Percentiles rank a stretch among this genome's conserved stretches.
Conservation (phyloP, 37 sponge, comb jelly and placozoan genomes). For the Halisarca cf. caerulea region DNA sequence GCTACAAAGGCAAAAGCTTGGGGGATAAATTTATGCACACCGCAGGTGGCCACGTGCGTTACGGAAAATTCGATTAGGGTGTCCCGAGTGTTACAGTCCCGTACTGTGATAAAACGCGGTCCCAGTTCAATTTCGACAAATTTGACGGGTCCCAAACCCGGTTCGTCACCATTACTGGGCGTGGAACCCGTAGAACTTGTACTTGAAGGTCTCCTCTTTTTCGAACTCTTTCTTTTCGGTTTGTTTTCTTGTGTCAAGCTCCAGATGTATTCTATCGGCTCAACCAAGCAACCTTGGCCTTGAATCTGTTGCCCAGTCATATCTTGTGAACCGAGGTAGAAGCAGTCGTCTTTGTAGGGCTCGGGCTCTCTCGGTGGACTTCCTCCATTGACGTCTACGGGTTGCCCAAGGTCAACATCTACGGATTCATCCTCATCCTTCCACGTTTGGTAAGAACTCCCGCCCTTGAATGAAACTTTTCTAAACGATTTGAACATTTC, state of each 20-base stretch:
- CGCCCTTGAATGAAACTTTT: neutral
- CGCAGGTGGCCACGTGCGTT: slow-evolving; percentile 56
- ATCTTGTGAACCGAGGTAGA: slow-evolving; percentile 73
- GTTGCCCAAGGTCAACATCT: neutral
- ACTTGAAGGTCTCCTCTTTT: neutral
- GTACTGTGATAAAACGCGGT: slow-evolving; percentile 29
- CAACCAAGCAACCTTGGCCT: slow-evolving; percentile 67
- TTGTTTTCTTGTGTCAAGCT: slow-evolving; percentile 39
- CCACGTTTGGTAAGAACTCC: slow-evolving; percentile 17
- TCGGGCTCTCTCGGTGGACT: neutral
- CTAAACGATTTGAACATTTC: slow-evolving; percentile 15
- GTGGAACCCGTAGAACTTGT: neutral
- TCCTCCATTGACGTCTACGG: neutral
- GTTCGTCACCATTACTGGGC: neutral
- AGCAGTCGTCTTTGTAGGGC: slow-evolving; percentile 43
- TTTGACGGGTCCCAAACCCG: neutral
- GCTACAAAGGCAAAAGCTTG: slow-evolving; percentile 68
- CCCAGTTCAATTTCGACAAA: slow-evolving; percentile 54
- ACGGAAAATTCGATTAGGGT: slow-evolving; percentile 32
- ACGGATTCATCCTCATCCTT: neutral
- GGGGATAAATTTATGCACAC: slow-evolving; percentile 53
- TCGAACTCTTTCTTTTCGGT: neutral
- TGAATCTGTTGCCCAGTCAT: slow-evolving; percentile 54
- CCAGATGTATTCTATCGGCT: slow-evolving; percentile 59
- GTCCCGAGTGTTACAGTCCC: slow-evolving; percentile 34